Conservation (phyloP, 2,888 invertebrate species). For the Agrochola circellaris region DNA sequence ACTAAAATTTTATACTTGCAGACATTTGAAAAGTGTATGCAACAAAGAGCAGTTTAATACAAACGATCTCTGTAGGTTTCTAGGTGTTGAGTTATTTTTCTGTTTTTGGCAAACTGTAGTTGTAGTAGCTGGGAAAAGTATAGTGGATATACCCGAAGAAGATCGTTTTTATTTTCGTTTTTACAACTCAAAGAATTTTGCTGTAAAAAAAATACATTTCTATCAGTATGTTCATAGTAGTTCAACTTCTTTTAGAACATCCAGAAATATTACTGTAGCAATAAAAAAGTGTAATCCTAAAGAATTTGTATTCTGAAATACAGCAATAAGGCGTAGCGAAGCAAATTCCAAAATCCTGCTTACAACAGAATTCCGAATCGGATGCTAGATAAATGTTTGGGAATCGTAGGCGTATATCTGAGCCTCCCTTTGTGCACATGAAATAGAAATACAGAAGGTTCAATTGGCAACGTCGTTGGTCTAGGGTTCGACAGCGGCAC, state of each 20-base stretch:
- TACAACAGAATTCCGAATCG: constrained; percentile 49
- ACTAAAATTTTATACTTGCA: too few relatives aligned
- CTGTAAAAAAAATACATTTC: background rate
- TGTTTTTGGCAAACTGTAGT: background rate
- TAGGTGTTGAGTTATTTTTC: background rate
- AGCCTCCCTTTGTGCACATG: constrained; percentile 2
- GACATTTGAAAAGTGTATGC: too few relatives aligned
- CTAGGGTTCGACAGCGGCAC: accelerated
- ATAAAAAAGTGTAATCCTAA: constrained; percentile 3
- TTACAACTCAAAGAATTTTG: background rate
- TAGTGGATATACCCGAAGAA: background rate
- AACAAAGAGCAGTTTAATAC: too few relatives aligned
- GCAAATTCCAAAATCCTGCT: constrained; percentile 45
- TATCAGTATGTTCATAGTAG: too few relatives aligned
- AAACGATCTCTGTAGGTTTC: too few relatives aligned
- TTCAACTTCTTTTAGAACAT: background rate
- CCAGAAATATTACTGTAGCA: background rate
- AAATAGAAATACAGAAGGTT: constrained; percentile 31
- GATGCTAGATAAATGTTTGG: constrained; percentile 55
- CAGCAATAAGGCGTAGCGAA: constrained; percentile 31
- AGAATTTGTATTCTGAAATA: constrained; percentile 19
- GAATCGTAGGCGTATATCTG: constrained; percentile 40
- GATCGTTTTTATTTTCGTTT: background rate
- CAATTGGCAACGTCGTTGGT: background rate
- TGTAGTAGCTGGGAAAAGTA: background rate